Evolutionary conservation across 2,113 vertebrate species (phyloP).

Genomic region (Vulpes vulpes): DNA sequence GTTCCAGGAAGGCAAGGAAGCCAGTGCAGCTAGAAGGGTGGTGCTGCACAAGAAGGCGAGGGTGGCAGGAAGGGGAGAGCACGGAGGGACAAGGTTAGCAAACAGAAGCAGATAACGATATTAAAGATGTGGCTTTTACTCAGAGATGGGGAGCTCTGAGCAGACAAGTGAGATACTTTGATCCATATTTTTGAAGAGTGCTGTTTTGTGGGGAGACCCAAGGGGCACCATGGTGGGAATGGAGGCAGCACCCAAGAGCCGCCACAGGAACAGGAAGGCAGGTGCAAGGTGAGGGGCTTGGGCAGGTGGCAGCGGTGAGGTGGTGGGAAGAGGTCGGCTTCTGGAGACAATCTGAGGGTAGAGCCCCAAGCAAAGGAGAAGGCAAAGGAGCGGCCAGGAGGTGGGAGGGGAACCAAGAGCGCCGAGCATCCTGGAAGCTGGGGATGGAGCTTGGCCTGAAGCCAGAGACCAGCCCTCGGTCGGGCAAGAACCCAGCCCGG

Average conservation of each 20-base stretch:
- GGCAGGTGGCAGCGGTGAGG: rapidly evolving
- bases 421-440: rapidly evolving
- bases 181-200: background rate
- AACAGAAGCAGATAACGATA: background rate
- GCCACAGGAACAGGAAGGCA: rapidly evolving
- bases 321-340: rapidly evolving
- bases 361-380: background rate
- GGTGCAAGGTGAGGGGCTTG: rapidly evolving
- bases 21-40: rapidly evolving
- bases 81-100: background rate
- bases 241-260: background rate
- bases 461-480: rapidly evolving
- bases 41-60: background rate
- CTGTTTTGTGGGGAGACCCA: background rate
- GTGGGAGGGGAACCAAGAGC: too few relatives aligned
- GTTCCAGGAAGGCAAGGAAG: background rate
- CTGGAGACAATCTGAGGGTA: background rate
- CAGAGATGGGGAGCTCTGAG: background rate
- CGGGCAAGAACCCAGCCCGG: rapidly evolving
- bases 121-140: background rate
- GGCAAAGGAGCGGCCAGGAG: rapidly evolving
- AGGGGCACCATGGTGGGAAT: rapidly evolving
- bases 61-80: rapidly evolving
- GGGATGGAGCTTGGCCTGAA: background rate
- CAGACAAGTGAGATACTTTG: background rate